Evolutionary conservation across 2,797 vertebrate genomes (phyloP), one percentile per base, ranked within the genome.

Genomic region (Sebastes matsubarae): DNA sequence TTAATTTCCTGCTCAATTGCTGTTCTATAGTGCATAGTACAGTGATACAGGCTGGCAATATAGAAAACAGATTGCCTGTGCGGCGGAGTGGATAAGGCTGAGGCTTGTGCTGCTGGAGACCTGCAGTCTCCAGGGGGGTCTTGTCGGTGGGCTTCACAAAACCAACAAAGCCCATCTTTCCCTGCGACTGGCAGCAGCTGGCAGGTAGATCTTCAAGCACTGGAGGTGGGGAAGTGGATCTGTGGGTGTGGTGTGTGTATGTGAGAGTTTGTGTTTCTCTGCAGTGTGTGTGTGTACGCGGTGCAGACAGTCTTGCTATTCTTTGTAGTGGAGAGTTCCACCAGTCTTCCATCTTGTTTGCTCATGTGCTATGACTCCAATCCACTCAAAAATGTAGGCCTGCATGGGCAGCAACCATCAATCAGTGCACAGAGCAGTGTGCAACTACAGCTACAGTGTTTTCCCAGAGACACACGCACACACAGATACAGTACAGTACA

Each of bases 1-100:
- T 97, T 96, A 96, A 97, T 96, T 96, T 97, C 96, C 96, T 96
- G 96, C 95, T 96, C 96, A 97, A 97, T 97, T 96, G 95, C 95
- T 96, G 96, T 96, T 96, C 96, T 96, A 96, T 96, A 96, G 96
- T 96, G 96, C 96, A 96, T 96, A 96, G 95, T 96, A 95, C 94
- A 95, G 95, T 94, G 94, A 96, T 96, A 96, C 94, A 95, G 95
- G 90, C 95, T 96, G 95, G 95, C 96, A 95, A 96, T 97, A 96
- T 96, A 95, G 95, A 94, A 96, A 96, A 96, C 96, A 96, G 96
- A 96, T 96, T 96, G 96, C 95, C 92, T 96, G 95, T 94, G 94
- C 95, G 94, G 93, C 90, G 92, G 88, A 96, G 95, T 96, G 96
- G 93, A 96, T 95, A 95, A 94, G 91, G 91, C 92, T 92, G 89